These are phyloP conservation scores for Oasisia sp. DNA, from an alignment of 2,888 invertebrate species.

Conservation along the genomic window DNA sequence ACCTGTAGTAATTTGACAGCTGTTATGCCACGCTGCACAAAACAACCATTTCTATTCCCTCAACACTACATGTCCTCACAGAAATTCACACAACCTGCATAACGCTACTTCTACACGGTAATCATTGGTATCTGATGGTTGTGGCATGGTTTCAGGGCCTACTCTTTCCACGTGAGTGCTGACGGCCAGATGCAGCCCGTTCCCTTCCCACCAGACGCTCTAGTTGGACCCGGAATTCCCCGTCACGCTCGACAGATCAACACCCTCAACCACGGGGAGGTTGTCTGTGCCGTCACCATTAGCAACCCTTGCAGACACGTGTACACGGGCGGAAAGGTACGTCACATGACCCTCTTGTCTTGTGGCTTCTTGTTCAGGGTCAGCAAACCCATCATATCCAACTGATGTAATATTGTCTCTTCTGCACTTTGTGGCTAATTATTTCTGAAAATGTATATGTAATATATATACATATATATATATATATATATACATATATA, in stretches of 20 bases:
- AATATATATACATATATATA: too few species aligned
- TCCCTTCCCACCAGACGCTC: conserved; percentile 93
- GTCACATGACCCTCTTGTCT: not conserved
- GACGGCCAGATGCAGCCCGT: conserved; percentile 77
- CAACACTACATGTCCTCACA: too few species aligned
- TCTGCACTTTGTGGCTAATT: too few species aligned
- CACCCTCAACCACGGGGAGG: conserved; percentile 93
- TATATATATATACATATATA: not conserved
- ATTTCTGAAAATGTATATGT: too few species aligned
- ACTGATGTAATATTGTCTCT: not conserved
- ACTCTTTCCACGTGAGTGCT: conserved; percentile 89
- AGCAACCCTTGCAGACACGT: conserved; percentile 70
- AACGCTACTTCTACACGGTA: too few species aligned
- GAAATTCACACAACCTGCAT: too few species aligned
- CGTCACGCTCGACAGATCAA: conserved; percentile 89
- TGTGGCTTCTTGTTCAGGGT: not conserved
- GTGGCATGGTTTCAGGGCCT: conserved; percentile 76
- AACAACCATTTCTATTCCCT: too few species aligned
- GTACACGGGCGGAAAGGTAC: conserved; percentile 91
- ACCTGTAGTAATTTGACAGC: too few species aligned
- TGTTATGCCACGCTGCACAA: too few species aligned
- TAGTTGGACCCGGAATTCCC: conserved; percentile 92
- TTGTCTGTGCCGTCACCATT: conserved; percentile 96
- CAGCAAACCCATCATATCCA: not conserved
- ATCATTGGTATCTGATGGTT: not conserved